Evolutionary conservation across 2,888 invertebrate genomes (phyloP).

Genomic region (Brachypalpus laphriformis): DNA sequence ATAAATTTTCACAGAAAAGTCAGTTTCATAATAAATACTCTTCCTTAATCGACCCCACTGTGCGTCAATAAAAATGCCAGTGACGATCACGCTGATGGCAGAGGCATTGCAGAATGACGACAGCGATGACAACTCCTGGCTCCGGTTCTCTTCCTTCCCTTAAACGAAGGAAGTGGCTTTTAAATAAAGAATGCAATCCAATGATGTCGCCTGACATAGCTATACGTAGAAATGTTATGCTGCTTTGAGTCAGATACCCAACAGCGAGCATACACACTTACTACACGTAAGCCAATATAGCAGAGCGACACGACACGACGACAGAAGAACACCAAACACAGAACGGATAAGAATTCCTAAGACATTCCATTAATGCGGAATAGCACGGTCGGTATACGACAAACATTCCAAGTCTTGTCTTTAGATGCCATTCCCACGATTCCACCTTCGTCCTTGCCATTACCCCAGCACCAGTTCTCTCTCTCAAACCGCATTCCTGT

Average conservation of each 20-base stretch:
- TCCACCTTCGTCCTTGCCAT: background rate
- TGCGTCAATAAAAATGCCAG: conserved; percentile 50
- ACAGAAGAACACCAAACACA: conserved; percentile 18
- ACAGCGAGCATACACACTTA: background rate
- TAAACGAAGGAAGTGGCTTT: conserved; percentile 42
- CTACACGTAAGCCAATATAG: conserved; percentile 20
- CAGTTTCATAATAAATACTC: background rate
- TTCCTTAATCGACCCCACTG: conserved; percentile 58
- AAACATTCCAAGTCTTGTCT: conserved; percentile 43
- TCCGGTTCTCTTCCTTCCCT: background rate
- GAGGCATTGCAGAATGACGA: background rate
- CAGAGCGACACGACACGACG: background rate
- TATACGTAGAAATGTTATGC: conserved; percentile 33
- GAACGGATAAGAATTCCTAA: conserved; percentile 42
- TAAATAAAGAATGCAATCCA: conserved; percentile 59
- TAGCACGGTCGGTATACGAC: background rate
- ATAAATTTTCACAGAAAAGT: conserved; percentile 9
- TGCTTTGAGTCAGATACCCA: background rate
- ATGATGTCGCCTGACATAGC: conserved; percentile 50
- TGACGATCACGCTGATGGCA: conserved; percentile 20
- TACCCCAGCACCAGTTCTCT: background rate
- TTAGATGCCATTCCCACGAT: conserved; percentile 34
- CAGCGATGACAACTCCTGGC: conserved; percentile 11
- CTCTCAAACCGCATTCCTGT: conserved; percentile 45
- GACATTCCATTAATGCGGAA: conserved; percentile 43